phyloP scores from a whole-genome alignment of 2,888 invertebrate genomes.

The Ceriagrion tenellum region DNA sequence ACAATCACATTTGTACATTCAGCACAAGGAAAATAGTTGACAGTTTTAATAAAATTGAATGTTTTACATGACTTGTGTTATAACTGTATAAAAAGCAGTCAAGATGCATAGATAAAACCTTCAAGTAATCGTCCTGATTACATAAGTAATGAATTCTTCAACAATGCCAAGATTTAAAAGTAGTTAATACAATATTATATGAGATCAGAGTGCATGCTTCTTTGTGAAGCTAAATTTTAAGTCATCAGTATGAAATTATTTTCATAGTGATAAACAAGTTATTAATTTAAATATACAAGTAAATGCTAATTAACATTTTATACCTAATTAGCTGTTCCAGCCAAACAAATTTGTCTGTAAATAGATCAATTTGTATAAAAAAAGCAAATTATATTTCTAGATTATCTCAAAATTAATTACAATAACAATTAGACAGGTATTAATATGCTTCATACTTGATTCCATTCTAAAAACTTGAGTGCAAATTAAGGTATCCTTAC shows the following conservation, averaged over 20 bases:
- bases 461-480: conserved; percentile 34
- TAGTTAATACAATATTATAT: conserved; percentile 54
- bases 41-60: conserved; percentile 58
- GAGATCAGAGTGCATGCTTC: conserved; percentile 67
- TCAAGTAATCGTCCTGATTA: conserved; percentile 40
- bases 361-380: conserved; percentile 46
- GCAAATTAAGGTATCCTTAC: conserved; percentile 28
- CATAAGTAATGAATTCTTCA: conserved; percentile 51
- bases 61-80: conserved; percentile 56
- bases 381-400: conserved; percentile 38
- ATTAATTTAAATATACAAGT: conserved; percentile 15
- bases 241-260: conserved; percentile 56
- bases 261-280: conserved; percentile 57
- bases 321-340: conserved; percentile 41
- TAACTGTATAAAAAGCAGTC: conserved; percentile 65
- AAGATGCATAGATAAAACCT: conserved; percentile 61
- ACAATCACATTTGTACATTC: conserved; percentile 66
- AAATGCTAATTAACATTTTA: conserved; percentile 55
- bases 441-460: conserved; percentile 45
- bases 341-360: conserved; percentile 35
- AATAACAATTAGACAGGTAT: conserved; percentile 48
- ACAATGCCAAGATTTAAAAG: conserved; percentile 58
- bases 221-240: conserved; percentile 57
- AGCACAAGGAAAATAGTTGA: conserved; percentile 57
- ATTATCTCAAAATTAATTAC: background rate